Evolutionary conservation across 2,888 invertebrate genomes (phyloP).

Genomic region (Pterobdella sp.): DNA sequence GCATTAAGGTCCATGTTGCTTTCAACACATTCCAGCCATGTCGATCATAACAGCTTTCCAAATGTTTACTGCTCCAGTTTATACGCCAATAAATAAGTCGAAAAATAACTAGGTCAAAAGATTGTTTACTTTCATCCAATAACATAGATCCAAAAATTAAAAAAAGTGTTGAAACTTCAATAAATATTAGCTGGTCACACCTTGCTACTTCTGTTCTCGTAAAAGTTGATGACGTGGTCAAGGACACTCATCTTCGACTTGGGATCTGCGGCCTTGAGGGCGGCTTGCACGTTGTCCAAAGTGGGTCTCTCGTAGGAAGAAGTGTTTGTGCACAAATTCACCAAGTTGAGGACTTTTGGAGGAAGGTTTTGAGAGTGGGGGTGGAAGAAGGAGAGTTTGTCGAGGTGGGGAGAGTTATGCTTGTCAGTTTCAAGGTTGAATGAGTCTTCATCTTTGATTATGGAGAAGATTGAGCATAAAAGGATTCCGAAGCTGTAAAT

Average conservation of each 20-base stretch:
- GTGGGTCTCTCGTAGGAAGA: background rate
- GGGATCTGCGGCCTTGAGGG: background rate
- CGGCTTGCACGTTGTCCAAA: conserved; percentile 1
- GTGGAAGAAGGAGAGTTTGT: background rate
- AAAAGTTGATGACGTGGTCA: conserved; percentile 20
- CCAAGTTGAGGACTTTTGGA: conserved; percentile 14
- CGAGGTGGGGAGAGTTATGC: background rate
- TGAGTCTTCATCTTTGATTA: background rate
- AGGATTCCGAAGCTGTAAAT: conserved; percentile 43
- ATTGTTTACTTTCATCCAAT: too few relatives aligned
- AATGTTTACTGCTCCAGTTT: too few relatives aligned
- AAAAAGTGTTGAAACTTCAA: too few relatives aligned
- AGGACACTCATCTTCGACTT: conserved; percentile 6
- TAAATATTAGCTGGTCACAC: too few relatives aligned
- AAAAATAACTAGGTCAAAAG: too few relatives aligned
- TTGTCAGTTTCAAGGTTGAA: background rate
- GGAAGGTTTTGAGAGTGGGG: background rate
- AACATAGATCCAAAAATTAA: too few relatives aligned
- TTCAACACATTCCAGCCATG: too few relatives aligned
- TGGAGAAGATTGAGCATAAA: conserved; percentile 43
- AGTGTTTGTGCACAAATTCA: conserved; percentile 15
- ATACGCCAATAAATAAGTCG: too few relatives aligned
- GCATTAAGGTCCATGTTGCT: too few relatives aligned
- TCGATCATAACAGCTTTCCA: too few relatives aligned
- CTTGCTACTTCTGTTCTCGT: background rate